Conservation (phyloP, 2,113 vertebrate species). For the Oncorhynchus tshawytscha region DNA sequence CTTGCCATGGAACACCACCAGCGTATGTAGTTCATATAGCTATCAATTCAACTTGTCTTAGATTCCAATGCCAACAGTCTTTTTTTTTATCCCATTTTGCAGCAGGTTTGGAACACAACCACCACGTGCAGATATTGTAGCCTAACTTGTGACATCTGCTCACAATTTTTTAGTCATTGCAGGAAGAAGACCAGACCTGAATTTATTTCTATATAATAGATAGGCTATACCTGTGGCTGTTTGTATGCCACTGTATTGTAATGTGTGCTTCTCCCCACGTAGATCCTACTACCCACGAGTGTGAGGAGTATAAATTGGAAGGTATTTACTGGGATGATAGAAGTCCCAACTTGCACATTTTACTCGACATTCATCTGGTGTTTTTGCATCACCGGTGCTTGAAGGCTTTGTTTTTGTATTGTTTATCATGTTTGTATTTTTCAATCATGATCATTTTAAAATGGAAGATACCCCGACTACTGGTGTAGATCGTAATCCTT, state of each 20-base stretch:
- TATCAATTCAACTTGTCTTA: neutral
- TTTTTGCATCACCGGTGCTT: conserved; percentile 35
- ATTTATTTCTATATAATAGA: neutral
- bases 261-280: conserved; percentile 69
- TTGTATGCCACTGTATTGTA: conserved; percentile 19
- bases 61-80: neutral
- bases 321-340: conserved; percentile 71
- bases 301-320: conserved; percentile 76
- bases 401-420: conserved; percentile 8
- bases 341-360: conserved; percentile 21
- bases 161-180: neutral
- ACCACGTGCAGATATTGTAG: neutral
- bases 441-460: neutral
- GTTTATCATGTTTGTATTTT: conserved; percentile 15
- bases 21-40: conserved; percentile 65
- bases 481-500: neutral
- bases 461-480: neutral
- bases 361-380: conserved; percentile 20
- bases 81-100: neutral
- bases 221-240: neutral
- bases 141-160: neutral
- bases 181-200: neutral
- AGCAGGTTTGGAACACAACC: neutral
- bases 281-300: conserved; percentile 74
- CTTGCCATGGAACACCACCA: conserved; percentile 92